A percentile compares a stretch with the other conserved stretches of the same genome.
Evolutionary conservation across 2,888 invertebrate genomes (phyloP).

Genomic region (Chloroclystis v-ata): DNA sequence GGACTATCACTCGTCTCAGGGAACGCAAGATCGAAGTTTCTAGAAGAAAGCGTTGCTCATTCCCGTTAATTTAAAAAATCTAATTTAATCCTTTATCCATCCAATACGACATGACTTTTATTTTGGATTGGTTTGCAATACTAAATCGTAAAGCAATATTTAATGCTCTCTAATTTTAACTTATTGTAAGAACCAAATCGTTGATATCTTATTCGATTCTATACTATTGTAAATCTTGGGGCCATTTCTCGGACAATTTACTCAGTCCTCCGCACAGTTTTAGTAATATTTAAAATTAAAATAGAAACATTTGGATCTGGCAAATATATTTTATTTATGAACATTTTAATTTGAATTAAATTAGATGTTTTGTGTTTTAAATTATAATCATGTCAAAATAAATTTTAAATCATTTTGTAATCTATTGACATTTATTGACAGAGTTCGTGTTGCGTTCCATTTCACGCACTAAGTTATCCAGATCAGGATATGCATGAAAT

Average conservation of each 20-base stretch:
- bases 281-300: slow-evolving; percentile 5
- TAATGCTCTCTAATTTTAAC: slow-evolving; percentile 40
- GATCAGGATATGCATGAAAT: no score
- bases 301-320: neutral
- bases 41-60: slow-evolving; percentile 43
- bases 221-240: slow-evolving; percentile 27
- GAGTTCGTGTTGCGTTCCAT: no score
- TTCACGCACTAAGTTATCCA: slow-evolving; percentile 3
- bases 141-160: slow-evolving; percentile 71
- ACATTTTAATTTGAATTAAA: no score
- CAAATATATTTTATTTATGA: no score
- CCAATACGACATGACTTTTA: slow-evolving; percentile 64
- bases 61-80: slow-evolving; percentile 36
- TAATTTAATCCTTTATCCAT: slow-evolving; percentile 48
- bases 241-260: slow-evolving; percentile 32
- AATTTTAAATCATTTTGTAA: no score
- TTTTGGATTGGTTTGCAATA: slow-evolving; percentile 44
- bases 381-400: no score
- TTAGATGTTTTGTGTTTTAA: no score
- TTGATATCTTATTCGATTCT: slow-evolving; percentile 16
- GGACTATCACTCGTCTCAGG: slow-evolving; percentile 38
- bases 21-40: slow-evolving; percentile 29
- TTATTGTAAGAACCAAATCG: slow-evolving; percentile 18
- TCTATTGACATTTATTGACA: no score
- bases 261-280: slow-evolving; percentile 25